These are phyloP conservation scores for Brachyhypopomus gauderio DNA, from an alignment of 2,113 vertebrate genomes.

Conservation along the genomic window DNA sequence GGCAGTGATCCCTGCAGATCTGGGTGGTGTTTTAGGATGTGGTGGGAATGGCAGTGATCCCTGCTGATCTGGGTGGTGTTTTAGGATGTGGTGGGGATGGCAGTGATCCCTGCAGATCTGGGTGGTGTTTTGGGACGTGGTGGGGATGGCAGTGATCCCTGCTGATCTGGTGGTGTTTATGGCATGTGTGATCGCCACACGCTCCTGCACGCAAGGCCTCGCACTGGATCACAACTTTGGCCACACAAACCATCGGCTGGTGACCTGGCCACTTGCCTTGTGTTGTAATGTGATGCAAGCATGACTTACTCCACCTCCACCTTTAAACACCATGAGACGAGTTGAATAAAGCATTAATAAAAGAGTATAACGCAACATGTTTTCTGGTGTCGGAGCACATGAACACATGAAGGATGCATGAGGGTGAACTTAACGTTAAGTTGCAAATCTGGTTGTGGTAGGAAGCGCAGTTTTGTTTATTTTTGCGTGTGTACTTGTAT, in stretches of 20 bases:
- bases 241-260: neutral
- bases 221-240: constrained; percentile 36
- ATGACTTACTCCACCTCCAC: neutral
- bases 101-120: too few species aligned
- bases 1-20: neutral
- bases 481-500: neutral
- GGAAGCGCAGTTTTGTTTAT: neutral
- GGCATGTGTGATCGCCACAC: neutral
- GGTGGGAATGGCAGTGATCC: too few species aligned
- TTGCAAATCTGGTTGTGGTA: neutral
- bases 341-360: neutral
- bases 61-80: too few species aligned
- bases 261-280: neutral
- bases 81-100: too few species aligned
- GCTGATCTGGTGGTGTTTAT: neutral
- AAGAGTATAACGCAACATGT: neutral
- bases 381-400: neutral
- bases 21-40: too few species aligned
- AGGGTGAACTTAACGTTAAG: neutral
- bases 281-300: neutral
- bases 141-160: neutral
- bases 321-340: neutral
- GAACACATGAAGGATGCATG: neutral
- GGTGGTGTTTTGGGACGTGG: neutral
- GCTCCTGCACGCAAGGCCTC: constrained; percentile 23